These are phyloP conservation scores for Ascidia mentula DNA, from an alignment of 23 tunicate species.

Conservation along the genomic window DNA sequence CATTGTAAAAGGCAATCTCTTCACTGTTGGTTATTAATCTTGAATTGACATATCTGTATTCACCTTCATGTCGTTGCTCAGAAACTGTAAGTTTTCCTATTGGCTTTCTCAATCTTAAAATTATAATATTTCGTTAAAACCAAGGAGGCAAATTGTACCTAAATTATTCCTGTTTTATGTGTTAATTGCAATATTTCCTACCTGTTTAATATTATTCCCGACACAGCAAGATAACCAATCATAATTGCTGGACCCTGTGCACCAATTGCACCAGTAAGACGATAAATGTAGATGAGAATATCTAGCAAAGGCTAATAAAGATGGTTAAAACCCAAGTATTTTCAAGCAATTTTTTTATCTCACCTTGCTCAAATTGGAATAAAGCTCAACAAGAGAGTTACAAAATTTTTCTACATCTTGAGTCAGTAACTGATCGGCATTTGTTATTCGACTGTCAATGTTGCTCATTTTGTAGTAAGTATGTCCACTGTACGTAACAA, in stretches of 20 bases:
- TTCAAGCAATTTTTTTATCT: background rate
- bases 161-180: background rate
- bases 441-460: conserved; percentile 85
- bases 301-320: conserved; percentile 68
- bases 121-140: background rate
- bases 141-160: background rate
- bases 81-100: conserved; percentile 84
- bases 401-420: conserved; percentile 96
- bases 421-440: conserved; percentile 90
- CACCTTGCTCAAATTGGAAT: conserved; percentile 87
- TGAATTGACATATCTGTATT: conserved; percentile 90
- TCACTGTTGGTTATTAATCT: conserved; percentile 91
- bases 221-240: conserved; percentile 80
- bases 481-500: conserved; percentile 71
- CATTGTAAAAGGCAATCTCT: conserved; percentile 95
- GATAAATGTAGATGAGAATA: conserved; percentile 79
- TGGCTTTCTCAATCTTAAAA: conserved; percentile 60
- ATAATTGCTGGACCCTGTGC: conserved; percentile 88
- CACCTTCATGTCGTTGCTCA: conserved; percentile 85
- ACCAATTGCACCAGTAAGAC: conserved; percentile 80
- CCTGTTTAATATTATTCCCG: conserved; percentile 73
- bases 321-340: background rate
- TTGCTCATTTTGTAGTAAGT: conserved; percentile 96
- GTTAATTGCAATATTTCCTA: background rate
- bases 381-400: conserved; percentile 81